Evolutionary conservation across 2,888 invertebrate species (phyloP), one percentile per base, ranked within the genome.

Genomic region (Ophioninae sp.): DNA sequence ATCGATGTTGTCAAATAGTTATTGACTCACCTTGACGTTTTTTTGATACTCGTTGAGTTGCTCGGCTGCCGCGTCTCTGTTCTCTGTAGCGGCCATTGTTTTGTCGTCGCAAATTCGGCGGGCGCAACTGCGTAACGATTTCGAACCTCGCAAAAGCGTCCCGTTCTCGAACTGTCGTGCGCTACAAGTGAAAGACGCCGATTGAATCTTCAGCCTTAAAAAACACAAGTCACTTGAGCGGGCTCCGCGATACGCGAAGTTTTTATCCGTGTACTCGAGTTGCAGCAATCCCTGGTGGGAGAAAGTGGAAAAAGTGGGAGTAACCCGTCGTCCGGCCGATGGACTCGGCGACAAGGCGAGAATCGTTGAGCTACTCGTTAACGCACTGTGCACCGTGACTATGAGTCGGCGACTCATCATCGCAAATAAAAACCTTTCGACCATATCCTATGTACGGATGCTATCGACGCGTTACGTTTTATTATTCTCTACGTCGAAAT

Each of bases 1-100:
- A 44, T 72, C n/a, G 1, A 61, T 2, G 5, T 39, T 10, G 39
- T 73, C 41, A 64, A 41, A 74, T 23, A 7, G 44, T n/a, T 23
- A 50, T 50, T 17, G 30, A 72, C 69, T 56, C 21, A 96, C 96
- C 94, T 95, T 95, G 65, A 94, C 89, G 68, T 91, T 90, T 88
- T 95, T 95, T 91, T 95, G 95, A 92, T 93, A 95, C 85, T 94
- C 93, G 86, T 94, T 93, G 76, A 96, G 93, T 92, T 96, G 96
- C 87, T 96, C 95, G 59, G 95, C 88, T 37, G 96, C 94, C 70
- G 95, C 94, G 87, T 95, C 95, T 86, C 96, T 93, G 13, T 17
- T 17, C 86, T 94, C 91, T 94, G 94, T 94, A 74, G 87, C 89
- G 61, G 59, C 41, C n/a, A 56, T 74, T 20, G 61, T 37, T 17